Base-by-base conservation (phyloP, 2,888 invertebrate species). In the Platycheirus albimanus region DNA sequence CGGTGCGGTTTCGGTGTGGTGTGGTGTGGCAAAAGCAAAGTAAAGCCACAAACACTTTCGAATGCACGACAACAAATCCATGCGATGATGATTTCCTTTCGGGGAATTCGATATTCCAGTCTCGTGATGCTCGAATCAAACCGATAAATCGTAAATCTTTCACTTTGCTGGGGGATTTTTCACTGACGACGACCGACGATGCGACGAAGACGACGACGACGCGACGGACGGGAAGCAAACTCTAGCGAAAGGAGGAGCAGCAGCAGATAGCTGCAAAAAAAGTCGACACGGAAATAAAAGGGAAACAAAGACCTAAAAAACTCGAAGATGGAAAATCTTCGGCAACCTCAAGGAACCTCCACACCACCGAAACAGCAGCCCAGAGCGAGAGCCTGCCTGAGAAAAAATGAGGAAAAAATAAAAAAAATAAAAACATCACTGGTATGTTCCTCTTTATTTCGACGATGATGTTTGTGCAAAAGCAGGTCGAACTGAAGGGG, bases 111-210 rank as follows among this genome's bases (percentile, higher is more conserved):
- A 80, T 85, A 86, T 86, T 86, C 85, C 81, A 85, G 85, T 85
- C 85, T 85, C 85, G 86, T 85, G 85, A 85, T 86, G 85, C 80
- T 85, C 85, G 83, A 86, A 86, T 86, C 85, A 85, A 85, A 86
- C 85, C 85, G 85, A 86, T 86, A 86, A 86, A 85, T 86, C 85
- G 86, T 86, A 86, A 86, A 86, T 86, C 85, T 86, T 86, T 86
- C 86, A 86, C 85, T 86, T 86, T 86, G 69, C 75, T 76, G 74
- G 64, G n/a, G 56, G 83, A 78, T 80, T 77, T 84, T 85, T 84
- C 72, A 43, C 61, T 72, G 71, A 64, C 49, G 72, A 36, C n/a
- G 66, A n/a, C n/a, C n/a, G n/a, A n/a, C n/a, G n/a, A n/a, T n/a
- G n/a, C n/a, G n/a, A n/a, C n/a, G n/a, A n/a, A n/a, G n/a, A n/a